Evolutionary conservation across 2,113 vertebrate genomes (phyloP), one percentile per base, ranked within the genome.

Genomic region (Paramisgurnus dabryanus): DNA sequence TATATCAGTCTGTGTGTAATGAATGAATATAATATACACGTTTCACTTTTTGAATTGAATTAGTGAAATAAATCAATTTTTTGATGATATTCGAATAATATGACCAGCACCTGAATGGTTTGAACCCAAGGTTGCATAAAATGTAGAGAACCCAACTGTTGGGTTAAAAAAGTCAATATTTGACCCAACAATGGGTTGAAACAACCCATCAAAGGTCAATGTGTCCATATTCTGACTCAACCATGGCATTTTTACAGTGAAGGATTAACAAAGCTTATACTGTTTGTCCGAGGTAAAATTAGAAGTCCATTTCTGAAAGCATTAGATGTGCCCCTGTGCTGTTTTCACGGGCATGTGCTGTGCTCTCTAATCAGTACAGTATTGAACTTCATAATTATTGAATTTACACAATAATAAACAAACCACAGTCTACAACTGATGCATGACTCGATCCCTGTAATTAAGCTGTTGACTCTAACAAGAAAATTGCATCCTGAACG

Each of bases 331-430:
- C 69, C 18, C 12, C 40, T 3, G 40, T 71, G 69, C 40, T 60
- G 40, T 22, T 7, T 58, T 43, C 22, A 40, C 13, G 8, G 22
- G 4, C 4, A 39, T 55, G 43, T 7, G 11, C 27, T 2, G 50
- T 55, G 61, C 47, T 18, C 63, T 67, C 7, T 78, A 57, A 78
- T 67, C 39, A 78, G 49, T 15, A 22, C 53, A 22, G 34, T 43
- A 67, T 41, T 78, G 50, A 78, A 57, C 57, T 55, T 53, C 18
- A 43, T 78, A n/a, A 67, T 67, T 78, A 67, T 67, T 78, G 10
- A 55, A 65, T 78, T 67, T 57, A 43, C 49, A 57, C 64, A 75
- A 45, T 67, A 41, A 57, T 57, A 67, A 77, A 67, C 75, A 67
- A 77, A 76, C 47, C 15, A 39, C 49, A 2, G 7, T 39, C 68